Percentiles rank a stretch among this genome's conserved stretches.
Evolutionary conservation across 2,888 invertebrate genomes (phyloP).

Genomic region (Raillietiella orientalis): DNA sequence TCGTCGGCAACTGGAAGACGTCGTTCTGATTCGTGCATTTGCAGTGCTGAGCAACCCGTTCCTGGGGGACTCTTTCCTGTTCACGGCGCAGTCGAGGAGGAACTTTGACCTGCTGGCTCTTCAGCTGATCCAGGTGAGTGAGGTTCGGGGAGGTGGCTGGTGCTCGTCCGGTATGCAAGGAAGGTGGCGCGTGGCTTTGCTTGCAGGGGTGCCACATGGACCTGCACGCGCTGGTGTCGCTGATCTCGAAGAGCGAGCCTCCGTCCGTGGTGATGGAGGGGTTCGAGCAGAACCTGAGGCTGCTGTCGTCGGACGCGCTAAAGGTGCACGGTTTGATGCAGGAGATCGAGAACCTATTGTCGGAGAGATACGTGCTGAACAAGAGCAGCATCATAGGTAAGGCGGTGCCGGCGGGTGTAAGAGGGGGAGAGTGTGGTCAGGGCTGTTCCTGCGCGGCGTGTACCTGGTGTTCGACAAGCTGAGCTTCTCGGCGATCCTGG

Average conservation of each 20-base stretch:
- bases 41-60: no score
- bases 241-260: conserved; percentile 25
- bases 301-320: no score
- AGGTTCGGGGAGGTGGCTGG: no score
- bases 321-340: conserved; percentile 29
- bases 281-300: no score
- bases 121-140: conserved; percentile 42
- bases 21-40: no score
- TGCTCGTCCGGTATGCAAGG: no score
- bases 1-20: no score
- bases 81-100: conserved; percentile 25
- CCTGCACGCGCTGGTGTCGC: conserved; percentile 26
- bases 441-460: conserved; percentile 47
- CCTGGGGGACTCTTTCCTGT: conserved; percentile 14
- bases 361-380: conserved; percentile 23
- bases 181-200: no score
- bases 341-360: conserved; percentile 25
- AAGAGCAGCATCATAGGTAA: conserved; percentile 32
- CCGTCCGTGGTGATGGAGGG: no score
- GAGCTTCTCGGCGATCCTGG: conserved; percentile 45
- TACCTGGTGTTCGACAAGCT: conserved; percentile 47
- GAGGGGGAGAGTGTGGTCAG: conserved; percentile 15
- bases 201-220: conserved; percentile 40
- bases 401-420: conserved; percentile 5
- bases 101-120: conserved; percentile 47